A percentile compares a stretch with the other conserved stretches of the same genome.
Evolutionary conservation across 2,888 invertebrate species (phyloP).

Genomic region (Dysmachus trigonus): DNA sequence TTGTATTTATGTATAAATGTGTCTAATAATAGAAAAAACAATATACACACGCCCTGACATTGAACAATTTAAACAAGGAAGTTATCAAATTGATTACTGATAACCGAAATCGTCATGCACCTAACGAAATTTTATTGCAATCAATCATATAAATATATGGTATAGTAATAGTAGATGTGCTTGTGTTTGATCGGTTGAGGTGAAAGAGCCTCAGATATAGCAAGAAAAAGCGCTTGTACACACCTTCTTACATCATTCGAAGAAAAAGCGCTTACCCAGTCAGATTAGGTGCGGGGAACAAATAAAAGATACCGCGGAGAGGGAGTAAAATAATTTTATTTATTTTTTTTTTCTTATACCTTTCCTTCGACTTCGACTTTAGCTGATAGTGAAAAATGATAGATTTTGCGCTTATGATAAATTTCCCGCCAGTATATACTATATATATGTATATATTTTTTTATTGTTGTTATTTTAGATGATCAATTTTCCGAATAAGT

Average conservation of each 20-base stretch:
- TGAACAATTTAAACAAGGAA: neutral
- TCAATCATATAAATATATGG: too few relatives aligned
- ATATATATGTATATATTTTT: neutral
- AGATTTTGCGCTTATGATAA: neutral
- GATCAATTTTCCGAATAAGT: neutral
- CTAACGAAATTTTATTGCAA: neutral
- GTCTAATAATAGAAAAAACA: neutral
- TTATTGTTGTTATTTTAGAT: neutral
- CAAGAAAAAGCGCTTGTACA: neutral
- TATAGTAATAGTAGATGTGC: neutral
- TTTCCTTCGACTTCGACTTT: neutral
- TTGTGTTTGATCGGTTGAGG: neutral
- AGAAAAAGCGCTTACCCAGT: neutral
- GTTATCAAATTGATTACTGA: neutral
- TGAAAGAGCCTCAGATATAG: neutral
- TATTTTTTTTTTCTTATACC: neutral
- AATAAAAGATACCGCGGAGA: slow-evolving; percentile 1
- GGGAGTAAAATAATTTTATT: neutral
- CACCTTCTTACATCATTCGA: slow-evolving; percentile 22
- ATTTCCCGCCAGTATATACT: neutral
- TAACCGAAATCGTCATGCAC: neutral
- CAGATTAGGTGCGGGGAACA: slow-evolving; percentile 12
- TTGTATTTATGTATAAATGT: neutral
- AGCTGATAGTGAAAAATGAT: neutral
- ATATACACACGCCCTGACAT: neutral